Conservation (phyloP, 37 sponge, comb jelly and placozoan genomes). For the Halisarca cf. caerulea region DNA sequence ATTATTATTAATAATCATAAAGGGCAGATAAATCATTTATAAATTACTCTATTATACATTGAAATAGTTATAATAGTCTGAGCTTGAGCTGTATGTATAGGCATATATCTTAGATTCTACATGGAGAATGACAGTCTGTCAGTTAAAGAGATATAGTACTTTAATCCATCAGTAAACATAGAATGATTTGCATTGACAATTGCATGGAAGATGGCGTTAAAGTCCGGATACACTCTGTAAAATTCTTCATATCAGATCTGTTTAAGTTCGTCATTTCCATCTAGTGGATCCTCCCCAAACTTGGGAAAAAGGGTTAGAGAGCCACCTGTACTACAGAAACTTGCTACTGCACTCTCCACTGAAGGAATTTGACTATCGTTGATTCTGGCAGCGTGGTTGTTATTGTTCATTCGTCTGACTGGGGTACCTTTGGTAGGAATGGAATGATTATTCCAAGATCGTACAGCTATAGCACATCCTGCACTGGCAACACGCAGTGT, state of each 20-base stretch:
- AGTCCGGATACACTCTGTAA: background rate
- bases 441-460: constrained; percentile 63
- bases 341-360: background rate
- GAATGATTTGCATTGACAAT: constrained; percentile 1
- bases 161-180: constrained; percentile 11
- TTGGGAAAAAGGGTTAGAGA: background rate
- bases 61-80: too few species aligned
- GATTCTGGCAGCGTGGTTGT: background rate
- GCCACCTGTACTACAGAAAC: background rate
- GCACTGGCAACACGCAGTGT: constrained; percentile 32
- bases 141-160: constrained; percentile 1
- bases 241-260: background rate
- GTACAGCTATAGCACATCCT: constrained; percentile 25
- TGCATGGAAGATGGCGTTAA: constrained; percentile 10
- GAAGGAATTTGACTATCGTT: background rate
- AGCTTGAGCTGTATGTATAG: too few species aligned
- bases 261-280: background rate
- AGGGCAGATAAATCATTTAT: too few species aligned
- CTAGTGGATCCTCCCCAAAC: background rate
- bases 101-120: too few species aligned
- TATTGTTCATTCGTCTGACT: background rate
- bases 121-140: background rate
- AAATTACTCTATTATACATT: too few species aligned
- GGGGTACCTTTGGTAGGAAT: constrained; percentile 37
- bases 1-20: too few species aligned